These are phyloP conservation scores for Sebastolobus altivelis DNA, from an alignment of 2,797 vertebrate species.

Conservation along the genomic window DNA sequence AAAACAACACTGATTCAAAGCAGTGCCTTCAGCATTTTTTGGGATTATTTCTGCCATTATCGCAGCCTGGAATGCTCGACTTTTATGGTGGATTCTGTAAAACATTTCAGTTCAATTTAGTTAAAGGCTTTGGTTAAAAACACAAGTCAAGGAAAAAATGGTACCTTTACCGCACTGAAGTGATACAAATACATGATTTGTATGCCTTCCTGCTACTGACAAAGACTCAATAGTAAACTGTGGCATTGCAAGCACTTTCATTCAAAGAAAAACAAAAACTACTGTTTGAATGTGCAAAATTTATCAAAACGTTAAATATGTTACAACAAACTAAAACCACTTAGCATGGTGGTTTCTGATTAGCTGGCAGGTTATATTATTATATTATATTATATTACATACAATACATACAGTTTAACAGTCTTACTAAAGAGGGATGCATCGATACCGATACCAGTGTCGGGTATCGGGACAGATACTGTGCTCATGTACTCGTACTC, in stretches of 20 bases:
- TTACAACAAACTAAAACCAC: background rate
- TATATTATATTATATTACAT: background rate
- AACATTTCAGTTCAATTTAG: background rate
- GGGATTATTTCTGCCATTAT: constrained; percentile 7
- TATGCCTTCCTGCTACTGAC: background rate
- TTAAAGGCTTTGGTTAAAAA: constrained; percentile 2
- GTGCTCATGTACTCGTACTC: no score
- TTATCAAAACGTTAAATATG: background rate
- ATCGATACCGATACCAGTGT: no score
- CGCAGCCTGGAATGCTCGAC: background rate
- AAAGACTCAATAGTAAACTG: background rate
- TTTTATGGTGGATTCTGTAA: constrained; percentile 2
- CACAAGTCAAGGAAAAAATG: background rate
- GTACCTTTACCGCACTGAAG: background rate
- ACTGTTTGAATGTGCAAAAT: background rate
- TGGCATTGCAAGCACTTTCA: background rate
- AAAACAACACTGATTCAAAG: constrained; percentile 16
- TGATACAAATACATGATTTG: background rate
- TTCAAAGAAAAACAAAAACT: background rate
- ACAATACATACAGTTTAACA: background rate
- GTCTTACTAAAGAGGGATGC: no score
- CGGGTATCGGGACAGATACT: no score
- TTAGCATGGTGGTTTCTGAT: background rate
- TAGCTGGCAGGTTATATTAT: background rate
- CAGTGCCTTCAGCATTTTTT: constrained; percentile 1